These are phyloP conservation scores for Psammodynastes pulverulentus DNA, from an alignment of 2,113 vertebrate species.

Conservation along the genomic window DNA sequence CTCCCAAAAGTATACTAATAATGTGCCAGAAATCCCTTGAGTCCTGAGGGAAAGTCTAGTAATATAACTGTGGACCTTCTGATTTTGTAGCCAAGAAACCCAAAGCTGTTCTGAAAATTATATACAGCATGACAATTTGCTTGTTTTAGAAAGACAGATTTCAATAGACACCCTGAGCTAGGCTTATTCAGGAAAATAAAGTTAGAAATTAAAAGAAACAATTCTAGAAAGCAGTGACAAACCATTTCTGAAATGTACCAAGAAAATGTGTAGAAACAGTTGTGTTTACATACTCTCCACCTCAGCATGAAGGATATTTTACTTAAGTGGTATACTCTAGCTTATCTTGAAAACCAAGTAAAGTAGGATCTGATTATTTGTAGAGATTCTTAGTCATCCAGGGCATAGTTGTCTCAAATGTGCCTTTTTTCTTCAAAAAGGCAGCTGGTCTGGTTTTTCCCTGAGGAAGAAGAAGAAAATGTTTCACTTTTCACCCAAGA, in stretches of 20 bases:
- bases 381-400: not conserved
- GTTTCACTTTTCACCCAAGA: not conserved
- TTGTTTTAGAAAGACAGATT: not conserved
- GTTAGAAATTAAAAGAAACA: not conserved
- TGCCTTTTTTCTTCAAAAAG: not conserved
- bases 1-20: not conserved
- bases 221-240: not conserved
- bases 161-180: not conserved
- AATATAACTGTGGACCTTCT: not conserved
- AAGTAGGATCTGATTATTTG: not conserved
- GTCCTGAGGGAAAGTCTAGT: not conserved
- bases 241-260: not conserved
- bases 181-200: not conserved
- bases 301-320: not conserved
- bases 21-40: not conserved
- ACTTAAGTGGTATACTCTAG: not conserved
- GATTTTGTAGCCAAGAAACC: not conserved
- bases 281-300: not conserved
- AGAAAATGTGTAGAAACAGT: not conserved
- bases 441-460: not conserved
- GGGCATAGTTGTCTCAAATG: not conserved
- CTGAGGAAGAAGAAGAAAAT: not conserved
- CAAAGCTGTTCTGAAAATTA: not conserved
- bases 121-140: not conserved
- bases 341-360: not conserved